Percentiles rank a stretch among this genome's conserved stretches.
Evolutionary conservation across 2,888 invertebrate species (phyloP).

Genomic region (Imbricaverruca yamaguchii): DNA sequence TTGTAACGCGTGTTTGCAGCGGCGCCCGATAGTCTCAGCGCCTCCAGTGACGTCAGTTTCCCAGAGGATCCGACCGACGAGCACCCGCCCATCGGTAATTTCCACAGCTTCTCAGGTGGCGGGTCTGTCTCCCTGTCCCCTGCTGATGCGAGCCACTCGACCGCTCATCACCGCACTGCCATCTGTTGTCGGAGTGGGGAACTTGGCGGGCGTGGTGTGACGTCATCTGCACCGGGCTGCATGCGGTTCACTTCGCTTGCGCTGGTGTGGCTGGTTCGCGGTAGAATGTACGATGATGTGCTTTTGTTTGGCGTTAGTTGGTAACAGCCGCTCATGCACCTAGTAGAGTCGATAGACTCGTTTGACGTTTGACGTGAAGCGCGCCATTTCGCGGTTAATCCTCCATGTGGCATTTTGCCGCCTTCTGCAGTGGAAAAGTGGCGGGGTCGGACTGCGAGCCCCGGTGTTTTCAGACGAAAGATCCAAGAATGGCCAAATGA

Average conservation of each 20-base stretch:
- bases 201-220: neutral
- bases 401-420: too few species aligned
- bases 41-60: conserved; percentile 2
- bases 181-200: neutral
- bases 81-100: neutral
- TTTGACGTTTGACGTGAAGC: too few species aligned
- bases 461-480: too few species aligned
- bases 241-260: neutral
- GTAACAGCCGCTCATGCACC: too few species aligned
- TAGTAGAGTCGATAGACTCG: too few species aligned
- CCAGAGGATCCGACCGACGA: neutral
- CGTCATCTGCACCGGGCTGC: neutral
- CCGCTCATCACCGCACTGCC: neutral
- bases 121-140: neutral
- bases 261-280: neutral
- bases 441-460: too few species aligned
- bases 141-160: neutral
- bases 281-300: too few species aligned
- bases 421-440: too few species aligned
- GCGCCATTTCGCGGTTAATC: too few species aligned
- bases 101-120: neutral
- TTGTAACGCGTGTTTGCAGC: neutral
- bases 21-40: neutral
- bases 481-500: too few species aligned
- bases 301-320: too few species aligned